Base-by-base conservation (phyloP, 1,140 invertebrate genomes). In the Mesaphorura yosii region DNA sequence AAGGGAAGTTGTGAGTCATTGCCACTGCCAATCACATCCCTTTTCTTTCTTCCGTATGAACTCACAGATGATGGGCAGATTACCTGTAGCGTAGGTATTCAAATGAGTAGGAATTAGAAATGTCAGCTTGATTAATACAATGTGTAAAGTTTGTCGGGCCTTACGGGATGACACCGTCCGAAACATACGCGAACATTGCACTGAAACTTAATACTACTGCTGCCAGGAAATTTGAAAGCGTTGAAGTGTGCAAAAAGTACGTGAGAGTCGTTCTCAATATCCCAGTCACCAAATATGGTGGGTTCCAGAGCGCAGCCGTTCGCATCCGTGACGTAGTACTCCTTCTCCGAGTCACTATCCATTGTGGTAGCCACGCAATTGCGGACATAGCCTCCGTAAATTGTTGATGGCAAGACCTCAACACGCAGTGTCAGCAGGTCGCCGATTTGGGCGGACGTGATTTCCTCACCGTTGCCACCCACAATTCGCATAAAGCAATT, bases 181-280 rank as follows among this genome's bases (percentile, higher is more conserved):
- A 94, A 94, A 73, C 90, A 94, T 4, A 94, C 88, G 39, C 89
- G 76, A 66, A 94, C 91, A 67, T 93, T 93, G 68, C 90, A 94
- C 69, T 93, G 88, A 84, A 94, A 94, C 69, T 88, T 74, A 62
- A 94, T 88, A 66, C 90, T 92, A 64, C 93, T 88, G 64, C 86
- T 89, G 55, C 84, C 88, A 0, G 89, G 90, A 78, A 95, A 95
- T 68, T 94, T 94, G 68, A 95, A 95, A 4, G 89, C 90, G 67
- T 91, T 91, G 68, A 95, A 93, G 55, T 82, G 79, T 38, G 88
- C 88, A 64, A 84, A 73, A 22, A 94, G 70, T 10, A 84, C 79
- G 66, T 86, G 85, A 12, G 82, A 82, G 27, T 88, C 84, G 3
- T 82, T 76, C 65, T 87, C 86, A 57, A 87, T 82, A 58, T 88